Base-by-base conservation (phyloP, 2,888 invertebrate genomes). In the Brachyopa scutellaris region DNA sequence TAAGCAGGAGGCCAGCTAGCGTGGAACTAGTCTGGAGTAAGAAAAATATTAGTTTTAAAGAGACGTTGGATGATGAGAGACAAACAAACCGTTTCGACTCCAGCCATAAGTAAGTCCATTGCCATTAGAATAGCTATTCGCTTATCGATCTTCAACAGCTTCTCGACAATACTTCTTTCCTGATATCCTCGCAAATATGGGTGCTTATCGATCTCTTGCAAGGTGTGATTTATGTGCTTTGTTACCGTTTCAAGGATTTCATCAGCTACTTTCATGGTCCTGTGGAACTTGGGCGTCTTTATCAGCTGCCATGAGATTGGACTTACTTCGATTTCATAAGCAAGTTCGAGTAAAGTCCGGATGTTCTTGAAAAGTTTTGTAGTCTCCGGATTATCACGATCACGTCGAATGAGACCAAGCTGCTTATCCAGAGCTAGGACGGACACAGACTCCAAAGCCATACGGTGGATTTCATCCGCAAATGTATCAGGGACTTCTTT, bases 1-100 rank as follows among this genome's bases (percentile, higher is more conserved):
- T 91, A 84, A 94, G 93, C 0, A 95, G 87, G 3, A 92, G 91
- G 40, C 91, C 91, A 2, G 92, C 91, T 1, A 93, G 88, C 0
- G 92, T 91, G 45, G 93, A 92, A 1, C 87, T 85, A 45, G 83
- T 82, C 74, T 84, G 42, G 1, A 21, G 66, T 17, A 7, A 36
- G 11, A 55, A 17, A 2, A 29, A 62, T 17, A 23, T 29, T 1
- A 17, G 5, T 19, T 36, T 23, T 23, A 7, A 19, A 11, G 11
- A 1, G 11, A 11, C 11, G 1, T 19, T 2, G 19, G 8, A 6
- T 11, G 6, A 17, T 3, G 2, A 2, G 1, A 2, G n/a, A n/a
- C n/a, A n/a, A n/a, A n/a, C 9, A 84, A 90, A 91, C 94, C 67
- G 94, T 94, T 86, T 95, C 94, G 47, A 94, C 92, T 70, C 94